A percentile compares a stretch with the other conserved stretches of the same genome.
These are phyloP conservation scores for Eidolon dupreanum DNA, from an alignment of 2,797 vertebrate species.

Conservation along the genomic window DNA sequence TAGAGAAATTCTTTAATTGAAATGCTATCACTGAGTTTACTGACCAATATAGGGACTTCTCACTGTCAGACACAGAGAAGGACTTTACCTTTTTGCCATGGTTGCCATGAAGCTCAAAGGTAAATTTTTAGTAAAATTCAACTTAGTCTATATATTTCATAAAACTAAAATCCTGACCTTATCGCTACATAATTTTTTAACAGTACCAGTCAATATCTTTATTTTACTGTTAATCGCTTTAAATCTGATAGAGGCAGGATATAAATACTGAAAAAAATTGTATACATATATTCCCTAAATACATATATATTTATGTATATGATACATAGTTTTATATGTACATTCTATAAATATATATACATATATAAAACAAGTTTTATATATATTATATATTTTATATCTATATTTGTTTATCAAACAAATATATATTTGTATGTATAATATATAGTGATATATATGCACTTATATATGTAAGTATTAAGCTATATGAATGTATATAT, in stretches of 20 bases:
- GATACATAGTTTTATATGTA: not conserved
- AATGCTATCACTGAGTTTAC: not conserved
- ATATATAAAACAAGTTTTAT: not conserved
- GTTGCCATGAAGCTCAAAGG: not conserved
- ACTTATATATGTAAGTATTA: not conserved
- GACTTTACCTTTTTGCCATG: not conserved
- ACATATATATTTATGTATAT: not conserved
- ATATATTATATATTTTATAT: not conserved
- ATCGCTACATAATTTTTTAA: not conserved
- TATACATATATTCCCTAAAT: not conserved
- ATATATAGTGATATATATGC: not conserved
- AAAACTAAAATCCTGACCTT: not conserved
- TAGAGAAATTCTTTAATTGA: not conserved
- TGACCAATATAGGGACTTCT: not conserved
- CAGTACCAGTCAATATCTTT: not conserved
- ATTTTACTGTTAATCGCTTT: not conserved
- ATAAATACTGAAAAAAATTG: not conserved
- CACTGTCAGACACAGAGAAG: not conserved
- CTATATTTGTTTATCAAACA: not conserved
- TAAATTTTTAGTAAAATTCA: not conserved
- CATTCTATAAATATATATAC: not conserved
- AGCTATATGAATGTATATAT: not conserved
- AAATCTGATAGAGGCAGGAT: not conserved
- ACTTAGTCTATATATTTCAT: not conserved
- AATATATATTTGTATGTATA: not conserved